Base-by-base conservation (phyloP, 1,140 invertebrate species). In the Brachionus manjavacas region DNA sequence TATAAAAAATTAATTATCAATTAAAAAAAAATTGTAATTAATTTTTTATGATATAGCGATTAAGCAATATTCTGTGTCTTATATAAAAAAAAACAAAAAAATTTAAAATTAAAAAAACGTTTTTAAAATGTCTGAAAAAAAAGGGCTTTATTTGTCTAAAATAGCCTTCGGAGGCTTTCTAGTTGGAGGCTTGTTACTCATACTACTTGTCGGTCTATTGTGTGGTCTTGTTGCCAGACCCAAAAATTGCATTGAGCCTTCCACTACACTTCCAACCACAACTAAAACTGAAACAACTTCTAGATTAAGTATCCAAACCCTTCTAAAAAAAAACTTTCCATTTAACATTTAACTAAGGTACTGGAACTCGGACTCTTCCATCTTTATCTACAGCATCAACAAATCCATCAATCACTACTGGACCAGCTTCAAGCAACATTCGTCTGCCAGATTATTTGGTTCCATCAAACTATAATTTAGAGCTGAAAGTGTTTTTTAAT, bases 141-240 rank as follows among this genome's bases (percentile, higher is more conserved):
- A 78, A 28, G 74, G 74, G 0, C 11, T 78, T 4, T 78, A 49
- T 78, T 43, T 78, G 6, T 43, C 74, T 7, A 46, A 55, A 78
- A 43, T 43, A 41, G 74, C 52, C 52, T 60, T 60, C 3, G 52
- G 8, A 20, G 52, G 52, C 52, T 60, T 52, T 46, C 23, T 81
- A 9, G 12, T 46, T 9, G 52, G 35, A 20, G 79, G 79, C 52
- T 66, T 81, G 31, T 46, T 11, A 7, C 7, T 81, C 11, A 81
- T 81, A 4, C 12, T 81, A 1, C 4, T 60, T 11, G 79, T 81
- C 25, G 79, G 52, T 35, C 25, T 81, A 46, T 28, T 81, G 11
- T 81, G 79, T 46, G 79, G 79, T 14, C 35, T 81, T 14, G 79
- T 81, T 35, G 31, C 31, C 12, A 60, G 79, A 64, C 79, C 79